A percentile compares a stretch with the other conserved stretches of the same genome.
These are phyloP conservation scores for Catharus fuscescens DNA, from an alignment of 2,113 vertebrate species.

Conservation along the genomic window DNA sequence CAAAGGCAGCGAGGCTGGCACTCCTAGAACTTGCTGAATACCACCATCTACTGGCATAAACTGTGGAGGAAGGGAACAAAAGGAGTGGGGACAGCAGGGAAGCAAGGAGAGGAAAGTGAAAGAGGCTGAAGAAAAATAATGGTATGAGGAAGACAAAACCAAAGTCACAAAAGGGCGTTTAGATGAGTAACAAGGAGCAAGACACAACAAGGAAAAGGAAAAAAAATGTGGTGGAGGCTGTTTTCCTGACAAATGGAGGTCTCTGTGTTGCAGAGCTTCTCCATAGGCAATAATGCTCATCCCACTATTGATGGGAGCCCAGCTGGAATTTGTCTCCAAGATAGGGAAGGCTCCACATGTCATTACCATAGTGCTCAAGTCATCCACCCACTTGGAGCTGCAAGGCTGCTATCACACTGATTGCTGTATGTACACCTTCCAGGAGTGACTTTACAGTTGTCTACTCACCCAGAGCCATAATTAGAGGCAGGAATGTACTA, in stretches of 20 bases:
- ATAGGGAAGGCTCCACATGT: constrained; percentile 29
- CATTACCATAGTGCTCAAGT: constrained; percentile 37
- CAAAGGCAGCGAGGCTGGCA: background rate
- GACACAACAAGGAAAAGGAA: fast-evolving
- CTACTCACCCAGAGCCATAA: constrained; percentile 29
- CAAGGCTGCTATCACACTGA: constrained; percentile 50
- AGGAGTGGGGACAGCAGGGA: background rate
- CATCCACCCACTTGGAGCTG: constrained; percentile 53
- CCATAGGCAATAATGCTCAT: background rate
- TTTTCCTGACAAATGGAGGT: background rate
- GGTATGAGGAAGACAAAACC: background rate
- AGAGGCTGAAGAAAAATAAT: background rate
- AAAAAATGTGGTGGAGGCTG: background rate
- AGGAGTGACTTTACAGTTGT: constrained; percentile 39
- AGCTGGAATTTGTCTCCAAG: background rate
- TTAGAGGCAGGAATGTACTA: constrained; percentile 42
- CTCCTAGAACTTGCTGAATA: constrained; percentile 16
- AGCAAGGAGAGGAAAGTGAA: background rate
- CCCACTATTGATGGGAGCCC: background rate
- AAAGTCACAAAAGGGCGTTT: background rate
- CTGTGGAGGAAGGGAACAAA: background rate
- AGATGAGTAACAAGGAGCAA: background rate
- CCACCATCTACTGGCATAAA: constrained; percentile 40
- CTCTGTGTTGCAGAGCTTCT: background rate
- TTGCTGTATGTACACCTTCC: constrained; percentile 48